Evolutionary conservation across 2,888 invertebrate genomes (phyloP), one percentile per base, ranked within the genome.

Genomic region (Litoditis marina): DNA sequence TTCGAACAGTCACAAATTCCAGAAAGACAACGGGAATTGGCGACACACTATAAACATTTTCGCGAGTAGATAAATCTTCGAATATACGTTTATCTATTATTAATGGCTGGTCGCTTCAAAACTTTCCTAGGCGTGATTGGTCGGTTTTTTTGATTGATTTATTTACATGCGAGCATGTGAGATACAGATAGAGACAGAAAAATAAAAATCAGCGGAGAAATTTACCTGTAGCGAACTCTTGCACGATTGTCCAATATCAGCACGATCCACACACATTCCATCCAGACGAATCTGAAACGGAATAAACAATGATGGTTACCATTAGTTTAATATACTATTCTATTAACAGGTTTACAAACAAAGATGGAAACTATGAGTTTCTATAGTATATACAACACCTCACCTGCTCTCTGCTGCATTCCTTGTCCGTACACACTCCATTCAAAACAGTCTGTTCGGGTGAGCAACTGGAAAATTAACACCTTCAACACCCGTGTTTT

Each of bases 1-100:
- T 69, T 65, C 0, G 64, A 69, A 61, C 73, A 73, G 7, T 71
- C 73, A 42, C 73, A 73, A 1, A 62, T 25, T 11, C 69, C 70
- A 6, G 61, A 53, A 25, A 73, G 63, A 46, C 73, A 73, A 25
- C 65, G 65, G 5, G 69, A 71, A 47, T 73, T 73, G 11, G 69
- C 68, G 13, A 58, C 39, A 27, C 73, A 73, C 53, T 73, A 71
- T 1, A 70, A 61, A 27, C 2, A 44, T 31, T n/a, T 16, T n/a
- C n/a, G n/a, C n/a, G n/a, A n/a, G n/a, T n/a, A n/a, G n/a, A n/a
- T n/a, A n/a, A n/a, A n/a, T n/a, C n/a, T n/a, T n/a, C n/a, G n/a
- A n/a, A n/a, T n/a, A n/a, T n/a, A n/a, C n/a, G n/a, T n/a, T n/a
- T n/a, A n/a, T n/a, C n/a, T n/a, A n/a, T n/a, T n/a, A n/a, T n/a